Percentiles rank a stretch among this genome's conserved stretches.
Conservation (phyloP, 2,888 invertebrate genomes). For the Nomada ferruginata region DNA sequence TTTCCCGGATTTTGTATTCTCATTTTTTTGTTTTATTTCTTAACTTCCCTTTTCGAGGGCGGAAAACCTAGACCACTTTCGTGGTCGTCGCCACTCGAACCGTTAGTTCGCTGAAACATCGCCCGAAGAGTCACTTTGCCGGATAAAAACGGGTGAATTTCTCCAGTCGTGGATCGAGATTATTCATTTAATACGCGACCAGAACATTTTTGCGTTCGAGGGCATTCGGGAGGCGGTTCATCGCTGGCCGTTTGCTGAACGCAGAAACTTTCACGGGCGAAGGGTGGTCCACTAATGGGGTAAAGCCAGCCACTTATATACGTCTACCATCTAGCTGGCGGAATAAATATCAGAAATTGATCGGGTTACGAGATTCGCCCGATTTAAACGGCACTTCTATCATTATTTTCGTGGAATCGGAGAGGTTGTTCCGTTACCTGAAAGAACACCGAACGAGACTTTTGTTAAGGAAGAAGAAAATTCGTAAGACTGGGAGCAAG, state of each 20-base stretch:
- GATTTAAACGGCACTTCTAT: background rate
- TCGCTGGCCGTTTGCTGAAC: background rate
- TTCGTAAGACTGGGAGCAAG: no score
- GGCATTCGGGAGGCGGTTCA: background rate
- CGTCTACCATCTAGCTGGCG: no score
- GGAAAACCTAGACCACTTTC: slow-evolving; percentile 11
- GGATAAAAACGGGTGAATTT: slow-evolving; percentile 8
- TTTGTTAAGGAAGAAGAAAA: no score
- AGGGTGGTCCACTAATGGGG: background rate
- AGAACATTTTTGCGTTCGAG: slow-evolving; percentile 17
- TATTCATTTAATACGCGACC: slow-evolving; percentile 27
- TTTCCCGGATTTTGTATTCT: background rate
- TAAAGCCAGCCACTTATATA: slow-evolving; percentile 10
- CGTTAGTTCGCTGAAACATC: slow-evolving; percentile 7
- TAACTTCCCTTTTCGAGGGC: background rate
- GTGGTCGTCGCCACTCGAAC: slow-evolving; percentile 21
- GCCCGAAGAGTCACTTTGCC: slow-evolving; percentile 29
- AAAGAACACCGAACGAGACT: background rate
- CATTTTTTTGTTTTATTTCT: background rate
- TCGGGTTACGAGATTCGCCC: background rate
- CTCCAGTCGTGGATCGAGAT: slow-evolving; percentile 1
- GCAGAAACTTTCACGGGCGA: slow-evolving; percentile 8
- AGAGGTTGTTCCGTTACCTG: background rate
- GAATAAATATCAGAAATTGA: slow-evolving; percentile 31
- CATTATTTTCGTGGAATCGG: background rate